phyloP scores from a whole-genome alignment of 1,140 invertebrate genomes.

The Anoplolepis gracilipes region DNA sequence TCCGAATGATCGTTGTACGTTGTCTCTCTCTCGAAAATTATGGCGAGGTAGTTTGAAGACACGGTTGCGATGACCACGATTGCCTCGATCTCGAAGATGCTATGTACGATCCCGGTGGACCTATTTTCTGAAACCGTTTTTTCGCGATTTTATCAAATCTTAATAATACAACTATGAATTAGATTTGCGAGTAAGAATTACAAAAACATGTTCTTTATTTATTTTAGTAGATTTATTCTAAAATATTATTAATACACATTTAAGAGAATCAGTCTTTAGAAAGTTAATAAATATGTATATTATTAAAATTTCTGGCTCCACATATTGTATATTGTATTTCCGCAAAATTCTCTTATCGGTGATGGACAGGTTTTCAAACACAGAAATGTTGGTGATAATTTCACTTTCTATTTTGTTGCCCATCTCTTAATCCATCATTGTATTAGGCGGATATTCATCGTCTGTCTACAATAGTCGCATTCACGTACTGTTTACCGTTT shows the following conservation, averaged over 20 bases:
- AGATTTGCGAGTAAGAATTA: background rate
- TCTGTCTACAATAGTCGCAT: background rate
- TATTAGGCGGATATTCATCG: background rate
- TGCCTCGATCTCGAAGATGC: slow-evolving; percentile 30
- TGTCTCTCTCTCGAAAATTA: background rate
- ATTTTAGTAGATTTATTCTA: background rate
- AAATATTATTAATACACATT: background rate
- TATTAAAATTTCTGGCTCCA: background rate
- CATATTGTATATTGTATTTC: background rate
- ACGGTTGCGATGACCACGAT: slow-evolving; percentile 19
- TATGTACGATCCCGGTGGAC: background rate
- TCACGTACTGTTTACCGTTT: slow-evolving; percentile 75
- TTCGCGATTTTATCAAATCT: slow-evolving; percentile 23
- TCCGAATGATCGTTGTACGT: background rate
- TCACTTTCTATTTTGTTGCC: background rate
- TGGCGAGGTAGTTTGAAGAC: background rate
- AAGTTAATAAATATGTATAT: background rate
- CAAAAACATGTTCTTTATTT: background rate
- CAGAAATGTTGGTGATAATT: background rate
- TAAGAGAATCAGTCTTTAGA: background rate
- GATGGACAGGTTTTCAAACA: background rate
- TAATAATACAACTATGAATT: slow-evolving; percentile 13
- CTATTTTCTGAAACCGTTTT: slow-evolving; percentile 1
- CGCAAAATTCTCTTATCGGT: background rate
- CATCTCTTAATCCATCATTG: background rate